These are phyloP conservation scores for Melanerpes formicivorus DNA, from an alignment of 2,113 vertebrate genomes.

Conservation along the genomic window DNA sequence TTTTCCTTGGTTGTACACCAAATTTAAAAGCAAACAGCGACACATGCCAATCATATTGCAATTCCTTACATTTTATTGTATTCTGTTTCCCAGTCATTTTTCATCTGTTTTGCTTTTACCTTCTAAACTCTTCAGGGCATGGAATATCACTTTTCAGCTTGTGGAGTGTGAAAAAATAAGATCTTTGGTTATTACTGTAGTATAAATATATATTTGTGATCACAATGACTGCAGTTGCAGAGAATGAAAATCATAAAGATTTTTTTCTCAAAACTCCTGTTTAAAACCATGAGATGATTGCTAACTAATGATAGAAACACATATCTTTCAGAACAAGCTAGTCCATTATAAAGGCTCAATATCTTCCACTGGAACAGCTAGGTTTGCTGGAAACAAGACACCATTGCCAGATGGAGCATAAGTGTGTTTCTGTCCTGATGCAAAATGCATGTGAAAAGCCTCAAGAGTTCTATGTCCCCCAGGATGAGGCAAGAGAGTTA, in stretches of 20 bases:
- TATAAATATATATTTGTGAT: background rate
- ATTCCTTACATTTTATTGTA: conserved; percentile 11
- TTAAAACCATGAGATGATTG: background rate
- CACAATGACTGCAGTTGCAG: background rate
- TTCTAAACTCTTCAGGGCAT: background rate
- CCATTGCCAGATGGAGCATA: conserved; percentile 22
- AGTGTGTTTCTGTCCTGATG: background rate
- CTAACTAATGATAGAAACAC: background rate
- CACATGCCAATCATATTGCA: background rate
- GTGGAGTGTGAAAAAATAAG: background rate
- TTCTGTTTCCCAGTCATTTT: background rate
- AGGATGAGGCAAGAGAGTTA: background rate
- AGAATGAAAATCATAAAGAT: background rate
- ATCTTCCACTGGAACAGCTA: background rate
- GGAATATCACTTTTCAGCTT: conserved; percentile 18
- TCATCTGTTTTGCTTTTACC: conserved; percentile 23
- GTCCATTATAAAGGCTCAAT: background rate
- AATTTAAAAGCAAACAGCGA: background rate
- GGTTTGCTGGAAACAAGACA: conserved; percentile 7
- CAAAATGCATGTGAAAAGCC: conserved; percentile 15
- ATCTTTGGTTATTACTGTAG: background rate
- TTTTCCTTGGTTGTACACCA: background rate
- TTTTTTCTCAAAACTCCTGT: background rate
- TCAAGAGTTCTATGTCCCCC: background rate
- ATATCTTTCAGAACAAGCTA: background rate